phyloP scores from a whole-genome alignment of 1,140 invertebrate genomes.

The Helicoverpa armigera region DNA sequence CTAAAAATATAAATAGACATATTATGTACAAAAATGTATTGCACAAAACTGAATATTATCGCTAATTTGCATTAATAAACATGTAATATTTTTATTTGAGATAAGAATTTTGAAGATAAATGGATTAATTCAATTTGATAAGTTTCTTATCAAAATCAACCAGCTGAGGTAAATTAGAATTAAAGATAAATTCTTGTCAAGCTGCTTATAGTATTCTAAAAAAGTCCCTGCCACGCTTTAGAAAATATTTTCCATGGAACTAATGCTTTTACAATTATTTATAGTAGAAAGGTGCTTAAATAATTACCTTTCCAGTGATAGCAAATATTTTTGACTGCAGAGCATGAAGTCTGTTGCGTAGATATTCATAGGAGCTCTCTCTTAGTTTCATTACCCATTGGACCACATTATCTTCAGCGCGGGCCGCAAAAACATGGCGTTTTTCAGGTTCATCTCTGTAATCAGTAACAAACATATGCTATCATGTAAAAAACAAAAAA shows the following conservation, averaged over 20 bases:
- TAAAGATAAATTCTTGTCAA: no score
- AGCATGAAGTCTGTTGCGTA: constrained; percentile 87
- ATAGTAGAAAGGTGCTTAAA: background rate
- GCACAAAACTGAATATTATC: background rate
- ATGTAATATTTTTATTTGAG: background rate
- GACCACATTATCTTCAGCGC: constrained; percentile 88
- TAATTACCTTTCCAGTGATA: constrained; percentile 87
- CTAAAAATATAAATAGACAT: constrained; percentile 62
- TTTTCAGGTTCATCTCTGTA: constrained; percentile 89
- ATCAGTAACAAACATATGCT: background rate
- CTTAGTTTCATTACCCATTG: constrained; percentile 88
- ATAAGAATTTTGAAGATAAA: background rate
- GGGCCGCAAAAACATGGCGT: constrained; percentile 88
- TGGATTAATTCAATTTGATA: no score
- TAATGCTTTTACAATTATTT: constrained; percentile 16
- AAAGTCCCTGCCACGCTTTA: no score
- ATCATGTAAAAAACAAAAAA: no score
- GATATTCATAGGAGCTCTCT: constrained; percentile 89
- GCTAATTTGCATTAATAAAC: background rate
- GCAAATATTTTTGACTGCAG: constrained; percentile 88
- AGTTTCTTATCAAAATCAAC: no score
- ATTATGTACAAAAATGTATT: background rate
- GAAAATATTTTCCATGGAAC: background rate
- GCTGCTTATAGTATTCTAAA: no score
- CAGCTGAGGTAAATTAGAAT: no score